Percentiles rank a stretch among this genome's conserved stretches.
Conservation (phyloP, 2,888 invertebrate species). For the Parnassius apollo region DNA sequence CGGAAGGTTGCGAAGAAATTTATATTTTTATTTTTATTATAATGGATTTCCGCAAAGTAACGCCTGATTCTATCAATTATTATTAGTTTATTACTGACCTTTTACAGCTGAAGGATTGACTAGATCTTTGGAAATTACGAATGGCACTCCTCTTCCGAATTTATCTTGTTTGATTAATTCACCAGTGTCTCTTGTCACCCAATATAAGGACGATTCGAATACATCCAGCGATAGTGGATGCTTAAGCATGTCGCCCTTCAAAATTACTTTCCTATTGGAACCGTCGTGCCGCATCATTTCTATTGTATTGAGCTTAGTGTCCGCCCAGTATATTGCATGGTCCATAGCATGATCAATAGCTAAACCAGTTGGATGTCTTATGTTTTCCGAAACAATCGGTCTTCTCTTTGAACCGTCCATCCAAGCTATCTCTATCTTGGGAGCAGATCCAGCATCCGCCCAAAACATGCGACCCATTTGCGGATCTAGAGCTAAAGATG, state of each 20-base stretch:
- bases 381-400: constrained; percentile 88
- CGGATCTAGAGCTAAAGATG: constrained; percentile 93
- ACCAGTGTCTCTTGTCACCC: constrained; percentile 95
- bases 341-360: constrained; percentile 95
- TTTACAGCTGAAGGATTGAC: constrained; percentile 93
- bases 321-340: constrained; percentile 96
- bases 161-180: constrained; percentile 95
- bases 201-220: constrained; percentile 95
- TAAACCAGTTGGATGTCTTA: constrained; percentile 93
- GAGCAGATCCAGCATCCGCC: constrained; percentile 94
- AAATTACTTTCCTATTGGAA: constrained; percentile 84
- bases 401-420: constrained; percentile 96
- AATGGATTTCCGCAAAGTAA: no score
- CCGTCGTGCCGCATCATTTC: constrained; percentile 93
- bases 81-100: constrained; percentile 59
- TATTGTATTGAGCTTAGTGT: constrained; percentile 94
- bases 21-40: no score
- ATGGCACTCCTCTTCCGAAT: constrained; percentile 96
- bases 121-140: constrained; percentile 90
- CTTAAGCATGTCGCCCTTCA: constrained; percentile 86
- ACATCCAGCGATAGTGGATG: constrained; percentile 95
- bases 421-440: constrained; percentile 97
- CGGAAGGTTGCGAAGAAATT: no score
- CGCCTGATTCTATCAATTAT: no score
- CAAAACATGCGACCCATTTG: constrained; percentile 94